Percentiles rank a stretch among this genome's conserved stretches.
Evolutionary conservation across 2,888 invertebrate genomes (phyloP).

Genomic region (Sarcophaga variegata): DNA sequence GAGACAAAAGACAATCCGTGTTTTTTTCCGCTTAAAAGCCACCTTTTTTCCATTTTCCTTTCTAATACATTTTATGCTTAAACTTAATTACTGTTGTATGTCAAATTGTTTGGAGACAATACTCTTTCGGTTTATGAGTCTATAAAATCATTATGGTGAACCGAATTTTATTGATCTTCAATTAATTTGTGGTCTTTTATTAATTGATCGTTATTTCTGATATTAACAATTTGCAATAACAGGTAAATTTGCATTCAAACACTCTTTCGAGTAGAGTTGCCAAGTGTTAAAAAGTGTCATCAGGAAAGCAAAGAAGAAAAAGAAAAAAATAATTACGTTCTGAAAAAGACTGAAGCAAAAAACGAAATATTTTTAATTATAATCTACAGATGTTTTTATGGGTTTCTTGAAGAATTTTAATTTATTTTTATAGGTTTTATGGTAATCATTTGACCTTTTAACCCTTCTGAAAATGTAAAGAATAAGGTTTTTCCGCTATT

Average conservation of each 20-base stretch:
- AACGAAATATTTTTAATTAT: constrained; percentile 51
- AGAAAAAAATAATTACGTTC: not conserved
- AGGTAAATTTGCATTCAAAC: not conserved
- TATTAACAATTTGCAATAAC: not conserved
- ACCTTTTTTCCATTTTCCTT: too few species aligned
- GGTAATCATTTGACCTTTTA: constrained; percentile 69
- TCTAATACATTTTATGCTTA: not conserved
- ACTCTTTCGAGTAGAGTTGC: not conserved
- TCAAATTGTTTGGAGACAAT: not conserved
- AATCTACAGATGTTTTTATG: constrained; percentile 66
- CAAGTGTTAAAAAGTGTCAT: constrained; percentile 19
- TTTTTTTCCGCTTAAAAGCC: too few species aligned
- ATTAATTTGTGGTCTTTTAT: not conserved
- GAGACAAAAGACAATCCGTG: too few species aligned
- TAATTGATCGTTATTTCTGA: not conserved
- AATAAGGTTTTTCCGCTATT: constrained; percentile 62
- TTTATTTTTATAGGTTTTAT: constrained; percentile 69
- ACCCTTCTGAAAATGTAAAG: constrained; percentile 55
- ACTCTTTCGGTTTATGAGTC: not conserved
- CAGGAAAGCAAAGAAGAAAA: not conserved
- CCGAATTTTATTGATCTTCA: not conserved
- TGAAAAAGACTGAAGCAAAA: not conserved
- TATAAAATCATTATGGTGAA: not conserved
- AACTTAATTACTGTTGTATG: not conserved
- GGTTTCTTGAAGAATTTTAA: constrained; percentile 65